Base-by-base conservation (phyloP, 1,140 invertebrate species). In the Palaemon carinicauda region DNA sequence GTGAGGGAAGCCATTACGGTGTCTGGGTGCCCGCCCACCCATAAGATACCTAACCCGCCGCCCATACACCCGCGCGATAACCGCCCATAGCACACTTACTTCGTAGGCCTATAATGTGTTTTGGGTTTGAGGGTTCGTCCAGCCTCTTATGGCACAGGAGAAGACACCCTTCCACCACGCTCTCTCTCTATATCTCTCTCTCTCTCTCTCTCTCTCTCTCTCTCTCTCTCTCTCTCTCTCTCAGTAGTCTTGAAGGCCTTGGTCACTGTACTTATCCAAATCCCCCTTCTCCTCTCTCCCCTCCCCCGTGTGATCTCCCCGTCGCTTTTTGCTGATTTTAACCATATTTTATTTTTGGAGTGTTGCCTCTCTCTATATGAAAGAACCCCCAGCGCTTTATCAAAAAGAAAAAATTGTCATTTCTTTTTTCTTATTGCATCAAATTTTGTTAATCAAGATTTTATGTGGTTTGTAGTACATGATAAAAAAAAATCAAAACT, bases 1-100 rank as follows among this genome's bases (percentile, higher is more conserved):
- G 52, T 75, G 81, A 77, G 81, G 74, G 52, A 80, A 60, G 81
- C 81, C 65, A 83, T 83, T 83, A 83, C 71, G 52, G 71, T 60
- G 81, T 83, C 81, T 83, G 52, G 29, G 9, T n/a, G 5, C 51
- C 54, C 65, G 19, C 17, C 21, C 53, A 21, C 78, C 78, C 74
- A 77, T 5, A 10, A 83, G 52, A 31, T 33, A 53, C 71, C 29
- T 83, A 83, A 56, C 81, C 73, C 56, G 12, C 73, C 51, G 19
- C 52, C 52, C 50, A 12, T 53, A 74, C 71, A 73, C 81, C 81
- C 65, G 27, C 33, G 81, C 71, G 53, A 83, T 75, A 83, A 83
- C 71, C 81, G 15, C 29, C 81, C 81, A 75, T 83, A 75, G 27
- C 29, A 24, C 29, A 31, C 27, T 27, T 31, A n/a, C 10, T 5